phyloP scores from a whole-genome alignment of 2,797 vertebrate species.

The Eremophila alpestris region DNA sequence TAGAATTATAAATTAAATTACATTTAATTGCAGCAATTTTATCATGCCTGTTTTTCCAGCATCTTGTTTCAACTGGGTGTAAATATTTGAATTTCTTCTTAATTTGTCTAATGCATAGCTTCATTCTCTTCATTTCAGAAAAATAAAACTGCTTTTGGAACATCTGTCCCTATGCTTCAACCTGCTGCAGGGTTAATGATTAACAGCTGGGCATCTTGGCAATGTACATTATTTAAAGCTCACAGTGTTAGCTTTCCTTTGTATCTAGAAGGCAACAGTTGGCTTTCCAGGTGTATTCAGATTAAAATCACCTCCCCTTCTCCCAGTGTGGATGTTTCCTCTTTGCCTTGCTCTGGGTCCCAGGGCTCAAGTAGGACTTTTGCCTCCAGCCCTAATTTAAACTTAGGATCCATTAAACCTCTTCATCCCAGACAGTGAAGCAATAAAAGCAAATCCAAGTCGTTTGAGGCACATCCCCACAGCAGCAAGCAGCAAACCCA shows the following conservation, averaged over 20 bases:
- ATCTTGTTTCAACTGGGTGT: conserved; percentile 55
- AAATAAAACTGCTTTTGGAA: conserved; percentile 46
- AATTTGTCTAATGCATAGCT: conserved; percentile 60
- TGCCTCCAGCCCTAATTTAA: background rate
- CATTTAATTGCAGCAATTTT: conserved; percentile 59
- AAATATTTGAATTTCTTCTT: conserved; percentile 66
- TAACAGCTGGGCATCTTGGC: conserved; percentile 54
- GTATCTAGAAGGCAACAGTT: background rate
- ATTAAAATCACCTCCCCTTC: background rate
- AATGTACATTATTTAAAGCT: conserved; percentile 18
- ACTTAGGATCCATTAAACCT: background rate
- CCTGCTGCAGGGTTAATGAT: conserved; percentile 63
- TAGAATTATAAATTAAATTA: conserved; percentile 56
- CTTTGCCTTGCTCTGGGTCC: background rate
- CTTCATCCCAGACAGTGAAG: background rate
- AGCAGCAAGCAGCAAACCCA: background rate
- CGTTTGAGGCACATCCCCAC: background rate
- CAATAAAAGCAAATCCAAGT: background rate
- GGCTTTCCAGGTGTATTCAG: background rate
- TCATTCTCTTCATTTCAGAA: conserved; percentile 49
- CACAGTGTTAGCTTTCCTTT: conserved; percentile 6
- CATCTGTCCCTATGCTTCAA: conserved; percentile 65
- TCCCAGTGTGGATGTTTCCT: background rate
- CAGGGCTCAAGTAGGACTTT: background rate
- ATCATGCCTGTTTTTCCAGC: conserved; percentile 28